phyloP scores from a whole-genome alignment of 2,888 invertebrate species.

The Cheilosia pagana region DNA sequence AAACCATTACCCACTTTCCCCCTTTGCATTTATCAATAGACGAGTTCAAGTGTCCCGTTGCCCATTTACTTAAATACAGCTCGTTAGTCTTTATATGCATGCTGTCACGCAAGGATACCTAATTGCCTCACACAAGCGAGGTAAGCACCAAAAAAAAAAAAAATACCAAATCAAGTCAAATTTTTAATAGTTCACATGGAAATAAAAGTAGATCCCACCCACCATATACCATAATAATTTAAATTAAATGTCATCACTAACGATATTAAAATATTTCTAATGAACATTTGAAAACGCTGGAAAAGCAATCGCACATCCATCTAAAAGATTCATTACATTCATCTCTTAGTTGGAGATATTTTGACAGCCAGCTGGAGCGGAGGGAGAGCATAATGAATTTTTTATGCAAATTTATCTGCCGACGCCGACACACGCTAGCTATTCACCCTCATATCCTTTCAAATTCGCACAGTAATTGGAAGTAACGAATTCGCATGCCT shows the following conservation, averaged over 20 bases:
- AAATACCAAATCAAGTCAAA: neutral
- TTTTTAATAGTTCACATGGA: neutral
- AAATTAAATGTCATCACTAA: conserved; percentile 15
- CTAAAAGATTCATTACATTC: conserved; percentile 32
- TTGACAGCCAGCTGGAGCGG: conserved; percentile 25
- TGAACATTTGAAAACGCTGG: conserved; percentile 25
- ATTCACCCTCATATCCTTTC: conserved; percentile 18
- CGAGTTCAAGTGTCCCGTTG: conserved; percentile 12
- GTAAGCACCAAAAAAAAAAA: neutral
- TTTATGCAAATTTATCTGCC: conserved; percentile 57
- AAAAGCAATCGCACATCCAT: conserved; percentile 25
- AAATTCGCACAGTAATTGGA: conserved; percentile 59
- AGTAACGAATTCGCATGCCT: conserved; percentile 19
- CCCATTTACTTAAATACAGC: conserved; percentile 19
- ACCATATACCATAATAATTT: neutral
- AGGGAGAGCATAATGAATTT: conserved; percentile 57
- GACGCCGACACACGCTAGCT: conserved; percentile 4
- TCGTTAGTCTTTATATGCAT: conserved; percentile 22
- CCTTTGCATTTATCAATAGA: neutral
- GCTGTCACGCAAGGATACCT: conserved; percentile 26
- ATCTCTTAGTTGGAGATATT: conserved; percentile 19
- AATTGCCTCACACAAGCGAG: neutral
- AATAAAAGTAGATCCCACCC: neutral
- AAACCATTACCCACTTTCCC: neutral
- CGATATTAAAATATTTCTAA: conserved; percentile 28